These are phyloP conservation scores for Drymodes brunneopygia DNA, from an alignment of 2,113 vertebrate genomes.

Conservation along the genomic window DNA sequence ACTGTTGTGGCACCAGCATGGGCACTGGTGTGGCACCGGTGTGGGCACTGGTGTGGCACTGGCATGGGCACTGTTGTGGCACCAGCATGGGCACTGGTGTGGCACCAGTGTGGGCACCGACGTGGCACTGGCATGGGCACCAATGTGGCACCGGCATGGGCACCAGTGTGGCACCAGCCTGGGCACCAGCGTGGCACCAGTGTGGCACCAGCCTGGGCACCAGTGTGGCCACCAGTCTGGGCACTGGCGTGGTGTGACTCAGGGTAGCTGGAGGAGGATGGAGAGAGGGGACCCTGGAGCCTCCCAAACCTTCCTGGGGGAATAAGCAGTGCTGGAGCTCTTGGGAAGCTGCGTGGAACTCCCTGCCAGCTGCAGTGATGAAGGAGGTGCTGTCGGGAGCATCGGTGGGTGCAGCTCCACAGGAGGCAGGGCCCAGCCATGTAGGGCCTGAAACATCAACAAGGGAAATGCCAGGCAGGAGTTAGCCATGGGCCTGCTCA, in stretches of 20 bases:
- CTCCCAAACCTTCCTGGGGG: background rate
- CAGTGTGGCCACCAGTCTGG: background rate
- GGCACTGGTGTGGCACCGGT: no score
- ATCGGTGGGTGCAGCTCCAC: rapidly evolving
- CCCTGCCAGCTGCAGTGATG: rapidly evolving
- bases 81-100: no score
- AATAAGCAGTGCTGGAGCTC: background rate
- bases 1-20: no score
- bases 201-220: background rate
- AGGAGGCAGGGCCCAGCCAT: background rate
- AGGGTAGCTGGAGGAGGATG: background rate
- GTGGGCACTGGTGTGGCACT: no score
- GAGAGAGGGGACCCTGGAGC: background rate
- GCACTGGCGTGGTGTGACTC: rapidly evolving
- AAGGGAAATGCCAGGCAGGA: background rate
- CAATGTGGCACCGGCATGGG: background rate
- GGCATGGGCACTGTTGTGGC: no score
- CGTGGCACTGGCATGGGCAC: no score
- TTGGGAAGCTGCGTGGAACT: background rate
- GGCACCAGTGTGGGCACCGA: no score
- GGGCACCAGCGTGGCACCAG: background rate
- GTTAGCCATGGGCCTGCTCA: background rate
- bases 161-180: no score
- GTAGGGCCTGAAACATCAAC: background rate
- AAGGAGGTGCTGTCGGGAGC: background rate